These are phyloP conservation scores for Catamblyrhynchus diadema DNA, from an alignment of 2,797 vertebrate species.

Conservation along the genomic window DNA sequence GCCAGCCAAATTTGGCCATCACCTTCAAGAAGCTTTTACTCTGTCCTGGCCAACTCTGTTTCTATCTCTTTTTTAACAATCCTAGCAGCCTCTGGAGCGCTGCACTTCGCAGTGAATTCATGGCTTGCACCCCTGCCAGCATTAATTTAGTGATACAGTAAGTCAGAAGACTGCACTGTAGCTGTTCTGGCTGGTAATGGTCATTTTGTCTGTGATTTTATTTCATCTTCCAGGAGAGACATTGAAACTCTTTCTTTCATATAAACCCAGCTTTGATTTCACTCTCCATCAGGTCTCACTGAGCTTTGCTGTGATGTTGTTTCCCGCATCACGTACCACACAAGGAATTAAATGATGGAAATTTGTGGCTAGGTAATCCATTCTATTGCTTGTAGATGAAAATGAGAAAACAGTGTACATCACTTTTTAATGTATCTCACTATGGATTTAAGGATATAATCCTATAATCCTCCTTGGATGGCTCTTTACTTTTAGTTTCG, in stretches of 20 bases:
- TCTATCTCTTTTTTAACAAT: not conserved
- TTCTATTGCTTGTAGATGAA: not conserved
- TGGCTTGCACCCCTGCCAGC: not conserved
- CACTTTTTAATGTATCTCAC: not conserved
- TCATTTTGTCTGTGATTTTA: not conserved
- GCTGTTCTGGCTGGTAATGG: not conserved
- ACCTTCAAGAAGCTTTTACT: not conserved
- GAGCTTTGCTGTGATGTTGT: not conserved
- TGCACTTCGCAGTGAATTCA: not conserved
- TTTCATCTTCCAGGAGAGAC: not conserved
- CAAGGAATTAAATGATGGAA: not conserved
- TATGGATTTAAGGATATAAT: slow-evolving; percentile 24
- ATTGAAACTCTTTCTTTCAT: not conserved
- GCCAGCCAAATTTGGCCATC: not conserved
- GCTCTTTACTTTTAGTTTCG: slow-evolving; percentile 7
- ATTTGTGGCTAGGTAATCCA: not conserved
- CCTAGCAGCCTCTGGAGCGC: not conserved
- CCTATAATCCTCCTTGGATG: slow-evolving; percentile 10
- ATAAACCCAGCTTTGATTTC: not conserved
- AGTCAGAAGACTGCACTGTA: not conserved
- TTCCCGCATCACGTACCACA: not conserved
- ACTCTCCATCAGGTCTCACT: not conserved
- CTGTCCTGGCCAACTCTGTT: not conserved
- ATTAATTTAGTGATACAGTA: not conserved
- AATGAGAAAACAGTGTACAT: slow-evolving; percentile 10